Base-by-base conservation (phyloP, 2,888 invertebrate species). In the Elysia crispata region DNA sequence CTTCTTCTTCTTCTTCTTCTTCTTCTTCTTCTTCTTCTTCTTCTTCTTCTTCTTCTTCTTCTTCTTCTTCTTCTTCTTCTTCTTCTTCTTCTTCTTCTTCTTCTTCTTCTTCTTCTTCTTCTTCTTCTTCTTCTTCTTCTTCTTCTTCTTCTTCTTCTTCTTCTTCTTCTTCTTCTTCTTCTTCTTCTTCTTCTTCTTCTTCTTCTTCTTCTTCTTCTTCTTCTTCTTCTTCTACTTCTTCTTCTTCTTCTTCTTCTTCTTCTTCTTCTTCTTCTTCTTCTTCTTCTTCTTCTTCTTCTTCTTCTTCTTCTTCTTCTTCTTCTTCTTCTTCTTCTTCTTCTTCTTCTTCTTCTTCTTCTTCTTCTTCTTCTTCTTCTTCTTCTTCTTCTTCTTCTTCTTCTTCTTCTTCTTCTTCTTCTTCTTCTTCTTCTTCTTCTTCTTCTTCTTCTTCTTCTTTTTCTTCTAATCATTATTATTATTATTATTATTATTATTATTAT, bases 61-160 rank as follows among this genome's bases (percentile, higher is more conserved):
- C 28, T 25, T 50, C 28, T 25, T 73, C 57, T 54, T 50, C 50
- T 31, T 54, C 73, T 50, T 31, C 31, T 33, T 70, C 70, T 28
- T 31, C 31, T 33, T 70, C 70, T 70, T 33, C 33, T 33, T 70
- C 70, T 70, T 33, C 33, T 70, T 33, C 33, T 33, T 70, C 70
- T 70, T 33, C 33, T 33, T 31, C 33, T 67, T 28, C 30, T 28
- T 67, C 67, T 67, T 13, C 30, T 28, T 67, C 67, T 67, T 28
- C 30, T 28, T 67, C 30, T 67, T 28, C 30, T 28, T 67, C 5
- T 67, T 28, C 30, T 67, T 67, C 67, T 67, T 28, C 30, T 28
- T 67, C 67, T 67, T 28, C 30, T 28, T 67, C 67, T 67, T 28
- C 33, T 60, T 60, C 60, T 60, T 60, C 60, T 60, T 60, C 60